These are phyloP conservation scores for Ceratosolen solmsi DNA, from an alignment of 1,140 invertebrate species.

Conservation along the genomic window DNA sequence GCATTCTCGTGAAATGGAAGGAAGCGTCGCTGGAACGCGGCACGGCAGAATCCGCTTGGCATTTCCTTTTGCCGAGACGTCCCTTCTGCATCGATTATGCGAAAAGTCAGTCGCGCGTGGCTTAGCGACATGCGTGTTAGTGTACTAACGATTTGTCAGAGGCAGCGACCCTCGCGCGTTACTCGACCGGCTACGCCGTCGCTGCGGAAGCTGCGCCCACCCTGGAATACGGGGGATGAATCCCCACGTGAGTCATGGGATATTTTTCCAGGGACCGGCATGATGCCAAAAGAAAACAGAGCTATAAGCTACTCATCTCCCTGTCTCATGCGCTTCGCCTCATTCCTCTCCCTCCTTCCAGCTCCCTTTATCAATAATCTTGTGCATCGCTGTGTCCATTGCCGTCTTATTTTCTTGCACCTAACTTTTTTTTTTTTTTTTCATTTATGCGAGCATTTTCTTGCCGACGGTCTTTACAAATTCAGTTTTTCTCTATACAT, in stretches of 20 bases:
- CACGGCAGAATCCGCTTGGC: background rate
- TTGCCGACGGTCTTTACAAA: background rate
- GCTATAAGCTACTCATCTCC: slow-evolving; percentile 44
- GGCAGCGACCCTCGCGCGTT: background rate
- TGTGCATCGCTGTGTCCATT: background rate
- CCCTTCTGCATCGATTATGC: slow-evolving; percentile 32
- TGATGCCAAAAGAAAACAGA: slow-evolving; percentile 38
- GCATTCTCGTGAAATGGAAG: background rate
- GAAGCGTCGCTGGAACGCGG: background rate
- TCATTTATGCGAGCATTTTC: background rate
- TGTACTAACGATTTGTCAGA: slow-evolving; percentile 24
- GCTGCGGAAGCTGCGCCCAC: slow-evolving; percentile 23
- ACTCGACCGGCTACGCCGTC: background rate
- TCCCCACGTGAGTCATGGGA: slow-evolving; percentile 36
- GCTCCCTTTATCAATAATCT: background rate
- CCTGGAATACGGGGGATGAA: slow-evolving; percentile 13
- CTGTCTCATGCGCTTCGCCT: background rate
- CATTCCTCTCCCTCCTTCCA: background rate
- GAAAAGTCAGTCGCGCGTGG: slow-evolving; percentile 28
- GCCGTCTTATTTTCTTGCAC: background rate
- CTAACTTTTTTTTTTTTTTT: background rate
- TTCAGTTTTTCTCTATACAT: background rate
- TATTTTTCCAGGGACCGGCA: slow-evolving; percentile 28
- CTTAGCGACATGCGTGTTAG: background rate
- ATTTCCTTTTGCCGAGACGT: background rate